These are phyloP conservation scores for Bombus superbus DNA, from an alignment of 1,140 invertebrate genomes.

Conservation along the genomic window DNA sequence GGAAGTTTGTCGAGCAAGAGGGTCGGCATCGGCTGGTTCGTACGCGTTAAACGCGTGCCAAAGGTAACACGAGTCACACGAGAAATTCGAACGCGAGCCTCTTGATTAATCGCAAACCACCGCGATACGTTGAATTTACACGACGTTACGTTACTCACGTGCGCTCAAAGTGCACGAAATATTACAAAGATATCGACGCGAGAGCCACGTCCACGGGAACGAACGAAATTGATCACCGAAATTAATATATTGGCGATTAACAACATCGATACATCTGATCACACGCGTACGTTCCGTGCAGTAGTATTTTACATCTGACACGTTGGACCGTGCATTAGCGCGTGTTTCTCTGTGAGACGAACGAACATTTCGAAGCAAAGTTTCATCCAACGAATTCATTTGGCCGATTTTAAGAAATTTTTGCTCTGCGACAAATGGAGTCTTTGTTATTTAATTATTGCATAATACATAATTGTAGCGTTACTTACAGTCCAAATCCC, in stretches of 20 bases:
- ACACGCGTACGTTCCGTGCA: background rate
- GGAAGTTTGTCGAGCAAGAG: conserved; percentile 37
- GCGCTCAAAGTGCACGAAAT: background rate
- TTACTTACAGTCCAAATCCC: no score
- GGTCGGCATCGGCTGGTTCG: background rate
- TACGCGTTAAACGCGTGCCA: conserved; percentile 40
- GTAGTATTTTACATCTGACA: no score
- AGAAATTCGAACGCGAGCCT: conserved; percentile 19
- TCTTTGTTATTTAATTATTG: no score
- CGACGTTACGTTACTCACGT: conserved; percentile 21
- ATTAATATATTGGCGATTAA: background rate
- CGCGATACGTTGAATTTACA: conserved; percentile 22
- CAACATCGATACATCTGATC: background rate
- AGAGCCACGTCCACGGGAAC: no score
- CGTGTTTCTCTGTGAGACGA: no score
- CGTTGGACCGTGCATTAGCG: no score
- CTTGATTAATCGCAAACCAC: conserved; percentile 60
- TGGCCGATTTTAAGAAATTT: no score
- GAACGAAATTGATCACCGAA: background rate
- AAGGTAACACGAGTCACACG: conserved; percentile 38
- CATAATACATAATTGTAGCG: no score
- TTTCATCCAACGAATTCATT: no score
- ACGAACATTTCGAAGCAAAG: no score
- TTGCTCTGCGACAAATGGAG: no score
- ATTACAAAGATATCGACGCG: background rate